phyloP scores from a whole-genome alignment of 2,888 invertebrate species.

The Cordilura impudica region DNA sequence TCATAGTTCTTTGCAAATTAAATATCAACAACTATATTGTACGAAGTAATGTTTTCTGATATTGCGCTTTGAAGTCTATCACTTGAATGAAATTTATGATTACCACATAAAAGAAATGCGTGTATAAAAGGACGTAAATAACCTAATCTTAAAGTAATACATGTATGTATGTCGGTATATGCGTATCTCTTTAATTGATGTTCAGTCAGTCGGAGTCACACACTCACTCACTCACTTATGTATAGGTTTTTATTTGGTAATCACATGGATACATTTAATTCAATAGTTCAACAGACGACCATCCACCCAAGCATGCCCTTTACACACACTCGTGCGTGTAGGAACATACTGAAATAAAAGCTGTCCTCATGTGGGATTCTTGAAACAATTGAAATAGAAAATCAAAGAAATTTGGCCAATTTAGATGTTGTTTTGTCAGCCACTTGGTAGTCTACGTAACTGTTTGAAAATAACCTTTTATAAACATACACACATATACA shows the following conservation, averaged over 20 bases:
- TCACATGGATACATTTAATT: slow-evolving; percentile 41
- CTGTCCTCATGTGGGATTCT: slow-evolving; percentile 72
- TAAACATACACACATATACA: slow-evolving; percentile 12
- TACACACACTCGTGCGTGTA: slow-evolving; percentile 63
- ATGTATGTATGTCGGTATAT: not conserved
- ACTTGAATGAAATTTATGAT: slow-evolving; percentile 28
- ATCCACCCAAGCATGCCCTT: slow-evolving; percentile 48
- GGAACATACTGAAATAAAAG: not conserved
- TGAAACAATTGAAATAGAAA: slow-evolving; percentile 76
- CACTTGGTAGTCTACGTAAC: slow-evolving; percentile 37
- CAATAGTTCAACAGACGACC: slow-evolving; percentile 4
- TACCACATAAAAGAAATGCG: slow-evolving; percentile 37
- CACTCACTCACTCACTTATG: slow-evolving; percentile 8
- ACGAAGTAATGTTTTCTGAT: not conserved
- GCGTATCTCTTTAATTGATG: slow-evolving; percentile 59
- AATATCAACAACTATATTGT: not conserved
- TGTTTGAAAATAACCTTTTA: slow-evolving; percentile 39
- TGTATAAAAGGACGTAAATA: not conserved
- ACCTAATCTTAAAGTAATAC: not conserved
- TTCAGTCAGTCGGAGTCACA: slow-evolving; percentile 39
- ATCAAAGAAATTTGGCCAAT: slow-evolving; percentile 72
- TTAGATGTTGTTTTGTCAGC: slow-evolving; percentile 56
- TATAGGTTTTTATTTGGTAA: slow-evolving; percentile 30
- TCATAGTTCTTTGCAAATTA: not conserved
- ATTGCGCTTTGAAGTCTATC: not conserved